A percentile compares a stretch with the other conserved stretches of the same genome.
These are phyloP conservation scores for Oryctes rhinoceros DNA, from an alignment of 1,140 invertebrate species.

Conservation along the genomic window DNA sequence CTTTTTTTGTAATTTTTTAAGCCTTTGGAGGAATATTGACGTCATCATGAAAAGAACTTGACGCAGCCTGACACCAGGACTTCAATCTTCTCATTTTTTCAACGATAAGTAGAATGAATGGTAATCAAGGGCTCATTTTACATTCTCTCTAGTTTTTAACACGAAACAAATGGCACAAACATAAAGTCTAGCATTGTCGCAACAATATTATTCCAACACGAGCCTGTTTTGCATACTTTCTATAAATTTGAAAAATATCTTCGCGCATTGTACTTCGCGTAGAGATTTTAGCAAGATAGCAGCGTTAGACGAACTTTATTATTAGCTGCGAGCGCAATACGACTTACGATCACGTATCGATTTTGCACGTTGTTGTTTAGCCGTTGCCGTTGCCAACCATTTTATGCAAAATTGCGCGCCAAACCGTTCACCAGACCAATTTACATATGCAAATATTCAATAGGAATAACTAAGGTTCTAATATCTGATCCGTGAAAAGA, in stretches of 20 bases:
- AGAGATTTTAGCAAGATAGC: neutral
- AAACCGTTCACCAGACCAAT: neutral
- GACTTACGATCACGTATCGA: neutral
- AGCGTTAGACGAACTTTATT: neutral
- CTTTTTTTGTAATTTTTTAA: too few species aligned
- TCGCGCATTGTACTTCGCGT: neutral
- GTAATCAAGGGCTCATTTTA: too few species aligned
- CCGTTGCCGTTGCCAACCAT: neutral
- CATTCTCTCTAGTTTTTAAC: neutral
- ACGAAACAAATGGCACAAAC: neutral
- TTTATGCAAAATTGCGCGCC: neutral
- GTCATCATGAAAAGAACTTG: too few species aligned
- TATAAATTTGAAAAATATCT: conserved; percentile 15
- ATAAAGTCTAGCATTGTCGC: neutral
- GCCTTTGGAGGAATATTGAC: too few species aligned
- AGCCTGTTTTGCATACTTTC: conserved; percentile 4
- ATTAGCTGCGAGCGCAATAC: neutral
- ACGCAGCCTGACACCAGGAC: too few species aligned
- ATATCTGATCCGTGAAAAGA: conserved; percentile 17
- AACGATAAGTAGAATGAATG: too few species aligned
- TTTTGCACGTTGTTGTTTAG: conserved; percentile 19
- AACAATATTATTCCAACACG: neutral
- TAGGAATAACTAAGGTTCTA: neutral
- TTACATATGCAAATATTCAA: conserved; percentile 22
- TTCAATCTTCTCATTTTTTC: too few species aligned